A percentile compares a stretch with the other conserved stretches of the same genome.
phyloP scores from a whole-genome alignment of 2,113 vertebrate species.

The Epinephelus fuscoguttatus region DNA sequence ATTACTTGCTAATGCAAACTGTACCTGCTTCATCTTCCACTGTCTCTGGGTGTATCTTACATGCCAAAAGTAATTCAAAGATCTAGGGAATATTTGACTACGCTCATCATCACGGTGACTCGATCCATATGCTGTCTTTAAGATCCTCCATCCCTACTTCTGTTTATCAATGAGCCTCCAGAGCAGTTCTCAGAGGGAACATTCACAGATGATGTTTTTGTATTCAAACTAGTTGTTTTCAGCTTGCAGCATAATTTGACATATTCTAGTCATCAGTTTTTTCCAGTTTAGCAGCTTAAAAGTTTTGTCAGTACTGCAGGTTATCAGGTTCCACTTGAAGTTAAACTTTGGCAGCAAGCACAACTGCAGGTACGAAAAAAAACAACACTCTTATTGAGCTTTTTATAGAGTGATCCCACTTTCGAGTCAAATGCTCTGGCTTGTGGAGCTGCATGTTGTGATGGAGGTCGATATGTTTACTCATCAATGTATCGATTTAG shows the following conservation, averaged over 20 bases:
- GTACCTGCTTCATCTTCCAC: background rate
- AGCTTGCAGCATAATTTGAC: background rate
- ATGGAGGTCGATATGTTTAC: slow-evolving; percentile 16
- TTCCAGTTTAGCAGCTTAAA: background rate
- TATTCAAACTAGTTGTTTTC: background rate
- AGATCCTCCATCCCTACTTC: no score
- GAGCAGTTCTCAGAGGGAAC: no score
- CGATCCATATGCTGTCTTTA: no score
- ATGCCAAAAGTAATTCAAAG: no score
- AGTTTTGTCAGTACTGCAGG: background rate
- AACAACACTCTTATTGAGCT: background rate
- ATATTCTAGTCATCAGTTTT: background rate
- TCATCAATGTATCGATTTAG: slow-evolving; percentile 1
- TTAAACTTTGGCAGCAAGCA: background rate
- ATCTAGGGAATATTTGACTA: no score
- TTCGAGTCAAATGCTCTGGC: background rate
- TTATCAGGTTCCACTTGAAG: background rate
- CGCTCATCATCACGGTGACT: no score
- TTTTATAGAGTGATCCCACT: background rate
- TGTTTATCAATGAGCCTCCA: no score
- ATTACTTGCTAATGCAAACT: background rate
- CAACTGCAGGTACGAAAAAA: background rate
- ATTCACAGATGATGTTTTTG: background rate
- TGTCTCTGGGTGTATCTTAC: background rate
- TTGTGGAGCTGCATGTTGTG: background rate